Base-by-base conservation (phyloP, 2,888 invertebrate genomes). In the Rhabditophanes sp. region DNA sequence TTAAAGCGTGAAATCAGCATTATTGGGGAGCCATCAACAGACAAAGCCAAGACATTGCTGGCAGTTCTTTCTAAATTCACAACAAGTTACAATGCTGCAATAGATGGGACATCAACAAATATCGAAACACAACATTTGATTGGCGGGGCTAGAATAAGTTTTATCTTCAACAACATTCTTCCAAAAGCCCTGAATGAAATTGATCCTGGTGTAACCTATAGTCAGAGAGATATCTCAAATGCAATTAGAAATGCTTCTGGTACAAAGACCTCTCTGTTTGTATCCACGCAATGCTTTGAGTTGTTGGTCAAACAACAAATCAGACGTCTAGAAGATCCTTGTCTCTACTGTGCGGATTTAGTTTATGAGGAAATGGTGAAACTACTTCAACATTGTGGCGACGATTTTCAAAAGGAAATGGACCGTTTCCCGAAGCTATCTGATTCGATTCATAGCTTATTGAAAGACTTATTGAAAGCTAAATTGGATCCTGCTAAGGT, bases 341-440 rank as follows among this genome's bases (percentile, higher is more conserved):
- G 90, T 7, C 69, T 88, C 37, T 75, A 33, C 26, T 99, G 96
- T 68, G 90, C 99, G 1, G 96, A 96, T 68, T 71, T 99, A 58
- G 87, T 88, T 40, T 88, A 90, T 58, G 93, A 96, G 66, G 96
- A 99, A 70, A 88, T 99, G 88, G 90, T 96, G 69, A 75, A 93
- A 39, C 99, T 99, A 58, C 88, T 99, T 52, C 76, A 96, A 68
- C 93, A 96, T 66, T 99, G 96, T 67, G 93, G 93, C 43, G 83
- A 82, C 20, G 25, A 14, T 15, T 42, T 53, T 24, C 39, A 59
- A 46, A 58, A 61, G 41, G 61, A 99, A 71, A 87, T 99, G 85
- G 70, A 88, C 37, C 77, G 80, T 18, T 99, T 99, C 68, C 96
- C 96, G 8, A 82, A 84, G 64, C 74, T 99, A 31, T 87, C 93